phyloP scores from a whole-genome alignment of 2,797 vertebrate genomes.

The Diplodus sargus region DNA sequence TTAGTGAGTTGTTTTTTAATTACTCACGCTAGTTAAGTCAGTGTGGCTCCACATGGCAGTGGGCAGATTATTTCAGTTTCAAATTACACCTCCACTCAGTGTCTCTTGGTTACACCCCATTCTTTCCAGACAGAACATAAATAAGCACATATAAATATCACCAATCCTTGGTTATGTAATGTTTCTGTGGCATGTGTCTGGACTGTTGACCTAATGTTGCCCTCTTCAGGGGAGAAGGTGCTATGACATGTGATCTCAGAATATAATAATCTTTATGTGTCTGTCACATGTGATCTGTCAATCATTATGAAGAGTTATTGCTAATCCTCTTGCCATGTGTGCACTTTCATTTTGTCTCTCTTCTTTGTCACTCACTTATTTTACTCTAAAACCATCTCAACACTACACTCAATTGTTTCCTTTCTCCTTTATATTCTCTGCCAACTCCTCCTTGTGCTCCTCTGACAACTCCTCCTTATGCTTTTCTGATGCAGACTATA shows the following conservation, averaged over 20 bases:
- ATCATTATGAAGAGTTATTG: background rate
- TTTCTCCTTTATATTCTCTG: background rate
- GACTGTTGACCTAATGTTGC: slow-evolving; percentile 27
- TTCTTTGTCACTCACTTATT: background rate
- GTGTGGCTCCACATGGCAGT: background rate
- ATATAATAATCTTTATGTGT: background rate
- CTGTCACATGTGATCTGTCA: background rate
- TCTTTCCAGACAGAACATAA: slow-evolving; percentile 9
- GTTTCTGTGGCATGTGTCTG: background rate
- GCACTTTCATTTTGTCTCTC: background rate
- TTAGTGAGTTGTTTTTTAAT: slow-evolving; percentile 3
- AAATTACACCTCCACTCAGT: background rate
- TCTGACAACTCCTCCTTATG: background rate
- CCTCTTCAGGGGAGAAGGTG: slow-evolving; percentile 37
- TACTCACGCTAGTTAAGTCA: background rate
- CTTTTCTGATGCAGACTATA: slow-evolving; percentile 82
- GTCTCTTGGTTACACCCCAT: background rate
- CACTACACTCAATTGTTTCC: background rate
- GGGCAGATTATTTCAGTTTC: background rate
- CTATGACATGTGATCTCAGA: background rate
- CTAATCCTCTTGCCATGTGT: slow-evolving; percentile 1
- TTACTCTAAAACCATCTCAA: background rate
- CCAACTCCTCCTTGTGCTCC: background rate
- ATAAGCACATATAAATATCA: slow-evolving; percentile 14
- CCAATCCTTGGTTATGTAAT: slow-evolving; percentile 25